Evolutionary conservation across 2,888 invertebrate genomes (phyloP).

Genomic region (Phymatocera aterrima): DNA sequence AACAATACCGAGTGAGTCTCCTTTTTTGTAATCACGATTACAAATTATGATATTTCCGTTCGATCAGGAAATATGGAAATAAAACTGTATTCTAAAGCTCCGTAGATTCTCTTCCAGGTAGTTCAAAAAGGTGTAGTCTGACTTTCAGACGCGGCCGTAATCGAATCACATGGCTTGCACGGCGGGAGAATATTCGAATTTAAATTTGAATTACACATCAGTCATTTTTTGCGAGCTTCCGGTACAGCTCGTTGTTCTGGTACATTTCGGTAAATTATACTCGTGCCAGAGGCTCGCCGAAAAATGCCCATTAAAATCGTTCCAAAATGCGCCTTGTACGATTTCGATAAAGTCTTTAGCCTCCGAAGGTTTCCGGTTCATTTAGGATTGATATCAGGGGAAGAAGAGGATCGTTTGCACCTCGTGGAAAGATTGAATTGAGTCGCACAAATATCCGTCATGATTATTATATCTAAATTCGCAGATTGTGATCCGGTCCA

Average conservation of each 20-base stretch:
- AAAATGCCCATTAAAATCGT: no score
- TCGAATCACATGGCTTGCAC: neutral
- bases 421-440: no score
- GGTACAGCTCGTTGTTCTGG: no score
- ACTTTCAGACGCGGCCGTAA: neutral
- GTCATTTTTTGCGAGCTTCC: slow-evolving; percentile 25
- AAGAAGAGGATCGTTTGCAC: no score
- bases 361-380: no score
- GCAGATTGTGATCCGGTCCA: slow-evolving; percentile 84
- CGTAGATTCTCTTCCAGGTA: no score
- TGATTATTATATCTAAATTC: slow-evolving; percentile 54
- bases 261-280: neutral
- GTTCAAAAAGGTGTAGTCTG: no score
- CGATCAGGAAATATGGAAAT: neutral
- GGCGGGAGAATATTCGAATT: neutral
- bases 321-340: no score
- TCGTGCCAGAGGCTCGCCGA: no score
- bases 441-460: neutral
- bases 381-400: no score
- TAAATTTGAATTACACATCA: slow-evolving; percentile 1
- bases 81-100: no score
- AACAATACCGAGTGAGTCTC: slow-evolving; percentile 80
- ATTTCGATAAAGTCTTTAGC: no score
- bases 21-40: slow-evolving; percentile 25
- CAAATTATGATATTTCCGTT: slow-evolving; percentile 32